These are phyloP conservation scores for Rhombomys opimus DNA, from an alignment of 2,113 vertebrate genomes.

Conservation along the genomic window DNA sequence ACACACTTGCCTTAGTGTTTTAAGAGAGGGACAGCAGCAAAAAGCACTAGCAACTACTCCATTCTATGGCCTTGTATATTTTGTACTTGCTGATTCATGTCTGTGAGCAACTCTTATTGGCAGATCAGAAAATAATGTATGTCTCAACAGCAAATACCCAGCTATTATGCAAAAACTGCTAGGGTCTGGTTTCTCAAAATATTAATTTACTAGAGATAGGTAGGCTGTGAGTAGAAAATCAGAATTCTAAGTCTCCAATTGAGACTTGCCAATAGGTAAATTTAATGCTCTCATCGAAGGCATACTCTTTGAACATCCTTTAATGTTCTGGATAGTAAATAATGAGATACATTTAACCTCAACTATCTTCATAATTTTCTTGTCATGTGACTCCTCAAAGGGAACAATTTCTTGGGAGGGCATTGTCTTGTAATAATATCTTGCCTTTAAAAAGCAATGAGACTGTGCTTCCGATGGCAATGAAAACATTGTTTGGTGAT, in stretches of 20 bases:
- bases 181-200: background rate
- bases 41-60: background rate
- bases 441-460: background rate
- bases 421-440: background rate
- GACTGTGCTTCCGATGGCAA: background rate
- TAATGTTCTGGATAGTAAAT: background rate
- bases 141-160: background rate
- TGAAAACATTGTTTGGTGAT: background rate
- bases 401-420: background rate
- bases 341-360: background rate
- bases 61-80: background rate
- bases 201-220: background rate
- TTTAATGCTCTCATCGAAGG: background rate
- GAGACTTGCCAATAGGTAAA: background rate
- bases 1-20: background rate
- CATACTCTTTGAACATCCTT: background rate
- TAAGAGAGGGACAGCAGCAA: background rate
- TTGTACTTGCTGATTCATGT: background rate
- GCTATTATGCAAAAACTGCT: background rate
- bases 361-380: background rate
- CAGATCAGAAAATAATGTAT: background rate
- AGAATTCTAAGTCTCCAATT: background rate
- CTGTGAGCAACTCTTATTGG: background rate
- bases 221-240: background rate
- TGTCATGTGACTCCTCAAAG: background rate